A percentile compares a stretch with the other conserved stretches of the same genome.
phyloP scores from a whole-genome alignment of 2,797 vertebrate species.

The Periparus ater region DNA sequence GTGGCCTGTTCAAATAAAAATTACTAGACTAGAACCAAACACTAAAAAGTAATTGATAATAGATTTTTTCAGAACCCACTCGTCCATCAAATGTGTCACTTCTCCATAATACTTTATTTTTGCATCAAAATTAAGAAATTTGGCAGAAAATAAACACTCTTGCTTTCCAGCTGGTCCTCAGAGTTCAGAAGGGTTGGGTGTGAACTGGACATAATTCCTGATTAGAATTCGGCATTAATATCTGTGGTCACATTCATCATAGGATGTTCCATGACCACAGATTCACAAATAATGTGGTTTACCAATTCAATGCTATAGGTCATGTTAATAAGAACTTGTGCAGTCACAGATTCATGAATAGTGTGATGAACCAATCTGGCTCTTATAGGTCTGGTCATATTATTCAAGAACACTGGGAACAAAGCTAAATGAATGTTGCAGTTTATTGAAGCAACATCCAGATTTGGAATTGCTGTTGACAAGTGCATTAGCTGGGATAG shows the following conservation, averaged over 20 bases:
- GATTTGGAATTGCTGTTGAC: background rate
- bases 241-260: background rate
- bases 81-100: slow-evolving; percentile 73
- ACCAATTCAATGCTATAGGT: background rate
- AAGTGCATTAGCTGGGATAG: background rate
- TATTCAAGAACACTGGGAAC: background rate
- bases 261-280: background rate
- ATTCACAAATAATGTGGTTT: background rate
- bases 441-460: background rate
- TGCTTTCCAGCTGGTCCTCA: background rate
- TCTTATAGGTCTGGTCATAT: background rate
- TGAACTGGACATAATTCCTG: background rate
- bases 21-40: slow-evolving; percentile 72
- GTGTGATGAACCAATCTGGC: background rate
- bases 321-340: background rate
- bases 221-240: background rate
- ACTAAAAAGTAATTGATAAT: slow-evolving; percentile 75
- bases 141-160: background rate
- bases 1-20: slow-evolving; percentile 77
- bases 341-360: background rate
- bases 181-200: background rate
- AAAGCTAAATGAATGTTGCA: background rate
- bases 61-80: slow-evolving; percentile 65
- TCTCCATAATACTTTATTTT: slow-evolving; percentile 72
- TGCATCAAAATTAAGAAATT: background rate